Evolutionary conservation across 2,888 invertebrate genomes (phyloP).

Genomic region (Flexamia atlantica): DNA sequence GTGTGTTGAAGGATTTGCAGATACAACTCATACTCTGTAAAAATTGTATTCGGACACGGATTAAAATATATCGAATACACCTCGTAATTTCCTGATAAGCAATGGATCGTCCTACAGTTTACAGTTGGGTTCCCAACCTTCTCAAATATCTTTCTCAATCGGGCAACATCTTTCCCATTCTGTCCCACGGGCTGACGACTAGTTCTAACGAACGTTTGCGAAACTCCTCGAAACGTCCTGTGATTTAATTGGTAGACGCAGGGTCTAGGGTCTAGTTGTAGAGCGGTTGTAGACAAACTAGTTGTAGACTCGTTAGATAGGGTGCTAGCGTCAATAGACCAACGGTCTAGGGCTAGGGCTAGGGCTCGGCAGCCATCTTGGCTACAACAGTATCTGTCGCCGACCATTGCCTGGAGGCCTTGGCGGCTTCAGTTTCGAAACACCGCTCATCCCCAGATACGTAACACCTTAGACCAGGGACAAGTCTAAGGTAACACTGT

Average conservation of each 20-base stretch:
- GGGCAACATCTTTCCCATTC: slow-evolving; percentile 2
- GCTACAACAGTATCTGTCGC: slow-evolving; percentile 15
- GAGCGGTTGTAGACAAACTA: slow-evolving; percentile 26
- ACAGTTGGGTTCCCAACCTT: background rate
- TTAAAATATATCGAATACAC: no score
- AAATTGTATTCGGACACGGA: no score
- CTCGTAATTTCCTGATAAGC: no score
- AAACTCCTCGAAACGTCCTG: slow-evolving; percentile 28
- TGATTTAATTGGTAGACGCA: background rate
- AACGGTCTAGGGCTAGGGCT: slow-evolving; percentile 11
- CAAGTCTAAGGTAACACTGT: no score
- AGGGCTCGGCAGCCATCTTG: background rate
- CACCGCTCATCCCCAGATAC: background rate
- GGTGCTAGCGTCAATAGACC: slow-evolving; percentile 9
- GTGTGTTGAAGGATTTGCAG: no score
- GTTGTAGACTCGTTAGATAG: background rate
- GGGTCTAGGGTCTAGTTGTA: slow-evolving; percentile 5
- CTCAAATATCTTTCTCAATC: background rate
- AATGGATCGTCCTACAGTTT: no score
- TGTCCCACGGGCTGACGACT: background rate
- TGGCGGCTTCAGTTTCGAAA: background rate
- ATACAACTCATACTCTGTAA: no score
- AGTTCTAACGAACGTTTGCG: slow-evolving; percentile 21
- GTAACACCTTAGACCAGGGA: no score
- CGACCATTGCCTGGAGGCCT: background rate